Evolutionary conservation across 2,888 invertebrate genomes (phyloP), one percentile per base, ranked within the genome.

Genomic region (Drosophila nr. perissopoda): DNA sequence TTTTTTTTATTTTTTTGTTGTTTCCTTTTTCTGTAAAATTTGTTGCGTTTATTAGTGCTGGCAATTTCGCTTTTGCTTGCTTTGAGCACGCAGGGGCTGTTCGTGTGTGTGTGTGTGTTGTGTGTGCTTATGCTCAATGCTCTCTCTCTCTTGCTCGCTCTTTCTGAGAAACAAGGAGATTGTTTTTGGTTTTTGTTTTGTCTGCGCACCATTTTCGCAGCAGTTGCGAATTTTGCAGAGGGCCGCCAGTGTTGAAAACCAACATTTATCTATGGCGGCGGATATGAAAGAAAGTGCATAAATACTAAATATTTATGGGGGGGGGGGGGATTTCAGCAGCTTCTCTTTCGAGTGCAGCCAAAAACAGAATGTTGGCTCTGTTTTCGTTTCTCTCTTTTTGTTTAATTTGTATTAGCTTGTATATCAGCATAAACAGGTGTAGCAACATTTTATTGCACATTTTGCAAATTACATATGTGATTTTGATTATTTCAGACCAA

Each of bases 11-110:
- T 21, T 72, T 77, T 64, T 79, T 83, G 64, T 76, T 78, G 69
- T 59, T 83, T 78, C 74, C 75, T 66, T 79, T 82, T 81, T 57
- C 71, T 79, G 70, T 71, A 70, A 80, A 82, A 83, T 82, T 82
- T 83, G 67, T 68, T 79, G 75, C 81, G 78, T 83, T 85, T 84
- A 60, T 85, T 82, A 69, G 67, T 70, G 51, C 54, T 80, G 76
- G 76, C 80, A 79, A 79, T 76, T 80, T 80, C 59, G 72, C 73
- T 64, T 78, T 40, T 21, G 46, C 27, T 68, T 54, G 51, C 64
- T 65, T 64, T 13, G 42, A 46, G 25, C 38, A 48, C 52, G 42
- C 58, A 57, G 38, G 64, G 54, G 58, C 71, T 76, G 66, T 69
- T 75, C 36, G 46, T 49, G 25, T 70, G 38, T 54, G 21, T 54